Evolutionary conservation across 2,113 vertebrate species (phyloP).

Genomic region (Gallinago media): DNA sequence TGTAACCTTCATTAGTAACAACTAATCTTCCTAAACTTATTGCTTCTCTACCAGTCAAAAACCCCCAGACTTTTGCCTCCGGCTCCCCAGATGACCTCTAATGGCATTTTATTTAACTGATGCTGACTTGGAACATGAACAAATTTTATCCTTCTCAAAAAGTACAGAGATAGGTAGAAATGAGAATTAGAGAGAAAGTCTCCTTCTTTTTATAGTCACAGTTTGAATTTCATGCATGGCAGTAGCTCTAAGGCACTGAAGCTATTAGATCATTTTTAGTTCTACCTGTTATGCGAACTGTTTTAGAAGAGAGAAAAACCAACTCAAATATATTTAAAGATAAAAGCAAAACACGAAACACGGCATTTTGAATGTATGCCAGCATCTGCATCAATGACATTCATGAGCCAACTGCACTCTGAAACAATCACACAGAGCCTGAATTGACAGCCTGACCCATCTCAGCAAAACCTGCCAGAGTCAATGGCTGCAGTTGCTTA

Average conservation of each 20-base stretch:
- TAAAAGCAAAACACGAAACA: background rate
- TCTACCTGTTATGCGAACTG: conserved; percentile 16
- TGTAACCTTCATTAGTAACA: background rate
- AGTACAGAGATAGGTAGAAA: conserved; percentile 11
- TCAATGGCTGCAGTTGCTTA: background rate
- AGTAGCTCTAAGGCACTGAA: conserved; percentile 10
- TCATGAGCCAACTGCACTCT: background rate
- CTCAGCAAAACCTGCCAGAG: background rate
- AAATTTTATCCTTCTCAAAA: background rate
- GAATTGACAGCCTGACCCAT: background rate
- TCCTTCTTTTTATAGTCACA: background rate
- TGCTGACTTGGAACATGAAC: background rate
- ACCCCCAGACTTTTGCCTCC: background rate
- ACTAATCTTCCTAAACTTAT: background rate
- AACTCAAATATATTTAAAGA: conserved; percentile 6
- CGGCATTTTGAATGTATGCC: background rate
- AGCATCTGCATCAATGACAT: background rate
- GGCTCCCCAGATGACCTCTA: background rate
- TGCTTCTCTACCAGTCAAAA: background rate
- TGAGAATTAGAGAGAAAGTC: background rate
- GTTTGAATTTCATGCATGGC: background rate
- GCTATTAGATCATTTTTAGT: conserved; percentile 8
- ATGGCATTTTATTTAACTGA: conserved; percentile 1
- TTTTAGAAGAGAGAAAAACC: background rate
- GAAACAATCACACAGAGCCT: background rate